phyloP scores from a whole-genome alignment of 2,113 vertebrate genomes.

The Felis catus region F.catus_Fca126_mat1.0 CM031416.1:70163001-70163500 shows the following conservation, averaged over 20 bases:
- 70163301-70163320: background rate
- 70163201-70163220: conserved; percentile 26
- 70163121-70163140: conserved; percentile 23
- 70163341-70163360: background rate
- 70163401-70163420: background rate
- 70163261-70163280: background rate
- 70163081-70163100: conserved; percentile 66
- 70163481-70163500: too few relatives aligned
- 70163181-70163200: background rate
- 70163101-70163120: conserved; percentile 35
- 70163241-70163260: background rate
- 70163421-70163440: background rate
- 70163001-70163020: conserved; percentile 52
- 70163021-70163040: conserved; percentile 61
- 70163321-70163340: background rate
- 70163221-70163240: background rate
- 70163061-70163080: conserved; percentile 63
- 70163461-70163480: too few relatives aligned
- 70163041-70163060: conserved; percentile 46
- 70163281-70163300: conserved; percentile 6
- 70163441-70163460: too few relatives aligned
- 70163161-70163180: conserved; percentile 16
- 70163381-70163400: background rate
- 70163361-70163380: background rate
- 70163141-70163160: conserved; percentile 48